Evolutionary conservation across 2,797 vertebrate species (phyloP).

Genomic region (Clarias platycephalus): DNA sequence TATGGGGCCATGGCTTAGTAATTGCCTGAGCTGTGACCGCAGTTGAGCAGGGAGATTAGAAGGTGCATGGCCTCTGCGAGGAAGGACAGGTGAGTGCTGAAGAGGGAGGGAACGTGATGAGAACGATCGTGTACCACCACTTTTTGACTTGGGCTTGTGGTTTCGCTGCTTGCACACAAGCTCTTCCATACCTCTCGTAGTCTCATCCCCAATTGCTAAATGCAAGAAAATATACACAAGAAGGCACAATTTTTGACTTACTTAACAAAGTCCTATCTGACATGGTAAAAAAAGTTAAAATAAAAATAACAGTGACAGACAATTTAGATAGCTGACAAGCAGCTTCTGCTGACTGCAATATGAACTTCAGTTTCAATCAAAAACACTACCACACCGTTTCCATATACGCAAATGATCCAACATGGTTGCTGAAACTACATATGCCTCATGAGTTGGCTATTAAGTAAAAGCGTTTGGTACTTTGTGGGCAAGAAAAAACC

Average conservation of each 20-base stretch:
- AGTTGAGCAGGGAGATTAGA: constrained; percentile 73
- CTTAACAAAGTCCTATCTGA: not conserved
- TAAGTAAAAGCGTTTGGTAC: not conserved
- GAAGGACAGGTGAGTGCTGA: constrained; percentile 52
- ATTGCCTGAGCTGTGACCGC: constrained; percentile 80
- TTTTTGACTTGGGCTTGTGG: constrained; percentile 43
- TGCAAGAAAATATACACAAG: not conserved
- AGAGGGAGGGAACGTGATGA: constrained; percentile 41
- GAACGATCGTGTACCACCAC: constrained; percentile 12
- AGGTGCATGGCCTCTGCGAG: constrained; percentile 66
- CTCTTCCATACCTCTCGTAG: constrained; percentile 78
- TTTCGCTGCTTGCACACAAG: constrained; percentile 81
- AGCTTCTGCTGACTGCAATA: not conserved
- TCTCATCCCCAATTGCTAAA: constrained; percentile 80
- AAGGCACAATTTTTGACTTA: not conserved
- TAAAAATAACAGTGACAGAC: not conserved
- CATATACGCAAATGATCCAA: not conserved
- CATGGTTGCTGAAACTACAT: not conserved
- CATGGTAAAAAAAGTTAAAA: not conserved
- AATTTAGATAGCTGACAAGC: not conserved
- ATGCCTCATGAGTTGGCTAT: not conserved
- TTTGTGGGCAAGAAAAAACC: not conserved
- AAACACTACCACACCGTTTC: not conserved
- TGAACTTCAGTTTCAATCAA: not conserved
- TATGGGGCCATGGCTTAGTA: constrained; percentile 80